phyloP scores from a whole-genome alignment of 1,140 invertebrate species.

The Neodiprion pinetum region DNA sequence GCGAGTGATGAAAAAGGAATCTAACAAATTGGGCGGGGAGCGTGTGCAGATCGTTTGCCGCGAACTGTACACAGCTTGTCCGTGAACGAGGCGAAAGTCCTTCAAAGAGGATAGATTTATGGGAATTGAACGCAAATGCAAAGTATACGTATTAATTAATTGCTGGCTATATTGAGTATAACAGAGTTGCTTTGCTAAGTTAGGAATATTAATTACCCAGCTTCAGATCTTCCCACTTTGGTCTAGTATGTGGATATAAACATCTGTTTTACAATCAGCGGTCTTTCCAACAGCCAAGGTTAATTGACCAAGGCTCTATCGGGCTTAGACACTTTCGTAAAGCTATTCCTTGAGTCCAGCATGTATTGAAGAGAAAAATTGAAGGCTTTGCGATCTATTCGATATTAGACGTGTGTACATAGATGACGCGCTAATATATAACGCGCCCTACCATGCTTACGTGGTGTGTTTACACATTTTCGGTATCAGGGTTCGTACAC shows the following conservation, averaged over 20 bases:
- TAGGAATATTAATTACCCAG: not conserved
- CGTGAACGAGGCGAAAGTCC: not conserved
- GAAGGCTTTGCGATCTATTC: too few relatives aligned
- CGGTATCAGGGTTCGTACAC: too few relatives aligned
- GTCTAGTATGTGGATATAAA: not conserved
- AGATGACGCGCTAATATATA: too few relatives aligned
- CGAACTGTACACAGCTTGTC: not conserved
- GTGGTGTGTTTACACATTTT: too few relatives aligned
- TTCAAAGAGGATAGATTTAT: not conserved
- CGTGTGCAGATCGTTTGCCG: not conserved
- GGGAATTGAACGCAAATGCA: not conserved
- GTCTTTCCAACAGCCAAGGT: not conserved
- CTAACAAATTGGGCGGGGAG: not conserved
- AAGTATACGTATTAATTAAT: not conserved
- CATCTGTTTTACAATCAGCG: not conserved
- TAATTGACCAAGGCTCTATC: not conserved
- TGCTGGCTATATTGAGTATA: not conserved
- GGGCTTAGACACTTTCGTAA: not conserved
- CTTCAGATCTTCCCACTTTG: not conserved
- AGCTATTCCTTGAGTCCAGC: not conserved
- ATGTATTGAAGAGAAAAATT: too few relatives aligned
- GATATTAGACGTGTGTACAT: too few relatives aligned
- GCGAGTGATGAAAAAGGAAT: not conserved
- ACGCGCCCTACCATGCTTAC: too few relatives aligned
- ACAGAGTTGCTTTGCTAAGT: not conserved